Percentiles rank a stretch among this genome's conserved stretches.
phyloP scores from a whole-genome alignment of 2,888 invertebrate genomes.

The Glomeris marginata region DNA sequence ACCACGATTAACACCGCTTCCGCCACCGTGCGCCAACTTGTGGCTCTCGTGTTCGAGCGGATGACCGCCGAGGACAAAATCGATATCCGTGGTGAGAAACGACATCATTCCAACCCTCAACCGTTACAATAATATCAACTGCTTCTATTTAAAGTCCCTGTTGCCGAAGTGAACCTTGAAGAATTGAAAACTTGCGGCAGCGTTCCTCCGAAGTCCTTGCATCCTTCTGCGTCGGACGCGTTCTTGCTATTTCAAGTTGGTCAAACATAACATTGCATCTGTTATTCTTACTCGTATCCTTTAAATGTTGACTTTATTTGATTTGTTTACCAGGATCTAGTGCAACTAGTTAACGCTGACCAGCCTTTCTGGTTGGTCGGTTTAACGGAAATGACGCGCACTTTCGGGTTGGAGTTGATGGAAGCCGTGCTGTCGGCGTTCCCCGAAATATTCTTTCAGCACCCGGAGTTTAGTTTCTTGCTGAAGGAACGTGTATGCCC shows the following conservation, averaged over 20 bases:
- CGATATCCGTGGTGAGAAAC: constrained; percentile 30
- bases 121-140: neutral
- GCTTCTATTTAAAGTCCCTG: neutral
- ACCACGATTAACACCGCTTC: constrained; percentile 95
- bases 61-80: constrained; percentile 50
- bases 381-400: constrained; percentile 92
- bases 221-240: constrained; percentile 82
- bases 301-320: constrained; percentile 1
- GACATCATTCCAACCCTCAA: too few relatives aligned
- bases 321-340: constrained; percentile 65
- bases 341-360: constrained; percentile 91
- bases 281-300: neutral
- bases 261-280: neutral
- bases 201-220: constrained; percentile 63
- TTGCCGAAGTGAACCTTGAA: constrained; percentile 42
- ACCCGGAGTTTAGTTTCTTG: constrained; percentile 83
- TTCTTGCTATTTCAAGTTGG: constrained; percentile 88
- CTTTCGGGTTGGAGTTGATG: constrained; percentile 86
- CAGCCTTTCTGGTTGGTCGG: constrained; percentile 90
- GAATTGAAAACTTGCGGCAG: constrained; percentile 60
- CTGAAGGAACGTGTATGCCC: constrained; percentile 96
- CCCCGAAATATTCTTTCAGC: constrained; percentile 38
- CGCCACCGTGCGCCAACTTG: constrained; percentile 89
- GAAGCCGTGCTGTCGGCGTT: constrained; percentile 43
- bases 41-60: constrained; percentile 78